Evolutionary conservation across 2,888 invertebrate species (phyloP), one percentile per base, ranked within the genome.

Genomic region (Lottia gigantea): DNA sequence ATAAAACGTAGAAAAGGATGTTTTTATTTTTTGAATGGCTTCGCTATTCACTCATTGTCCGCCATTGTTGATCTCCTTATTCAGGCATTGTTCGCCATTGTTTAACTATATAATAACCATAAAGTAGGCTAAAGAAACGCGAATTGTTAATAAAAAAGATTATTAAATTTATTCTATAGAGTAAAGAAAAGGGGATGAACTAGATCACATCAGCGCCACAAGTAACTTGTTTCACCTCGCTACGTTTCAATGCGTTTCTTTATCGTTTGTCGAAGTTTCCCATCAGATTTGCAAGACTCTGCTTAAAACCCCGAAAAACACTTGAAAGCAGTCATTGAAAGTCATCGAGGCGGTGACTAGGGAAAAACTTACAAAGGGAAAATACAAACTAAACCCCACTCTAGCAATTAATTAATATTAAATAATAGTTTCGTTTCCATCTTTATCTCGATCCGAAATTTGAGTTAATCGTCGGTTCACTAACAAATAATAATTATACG

Each of bases 241-340:
- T 55, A 55, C 55, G 55, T 23, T 23, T 19, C 55, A 23, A 19
- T 55, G 55, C 19, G 19, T 55, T 55, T 19, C n/a, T n/a, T 8
- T n/a, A 55, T 55, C n/a, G 19, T 55, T 55, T 23, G 55, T 19
- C 55, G 23, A 23, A 23, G 11, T 55, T 55, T 55, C 55, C 55
- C 55, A 55, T 23, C 55, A 55, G 23, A 40, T 19, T 55, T 55
- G 55, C 55, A 55, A 55, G 55, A 55, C 55, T 23, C 23, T 55
- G 55, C 55, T 55, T 23, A 55, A 55, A 55, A 23, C 55, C 23
- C 19, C 55, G 55, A 55, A 55, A 40, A 55, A 55, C 55, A 55
- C 55, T 55, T 55, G 23, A 55, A 55, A 40, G 40, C 11, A 6
- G 40, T 11, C 11, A 40, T 40, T 40, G 8, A 40, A 40, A 40